Percentiles rank a stretch among this genome's conserved stretches.
phyloP scores from a whole-genome alignment of 2,113 vertebrate species.

The Dicrurus megarhynchus region DNA sequence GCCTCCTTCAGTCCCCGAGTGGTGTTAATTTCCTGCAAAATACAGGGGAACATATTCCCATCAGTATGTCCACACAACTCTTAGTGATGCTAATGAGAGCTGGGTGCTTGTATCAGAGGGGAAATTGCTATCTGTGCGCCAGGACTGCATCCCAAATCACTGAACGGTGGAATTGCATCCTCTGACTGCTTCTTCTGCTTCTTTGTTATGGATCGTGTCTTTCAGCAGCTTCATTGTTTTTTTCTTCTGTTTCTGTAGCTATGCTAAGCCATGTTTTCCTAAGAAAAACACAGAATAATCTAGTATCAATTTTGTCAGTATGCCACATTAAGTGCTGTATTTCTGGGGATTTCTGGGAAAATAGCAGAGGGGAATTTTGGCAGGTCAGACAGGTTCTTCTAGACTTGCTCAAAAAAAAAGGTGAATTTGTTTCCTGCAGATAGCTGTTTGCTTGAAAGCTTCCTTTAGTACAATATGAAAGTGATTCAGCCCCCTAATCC shows the following conservation, averaged over 20 bases:
- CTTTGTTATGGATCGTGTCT: neutral
- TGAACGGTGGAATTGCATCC: neutral
- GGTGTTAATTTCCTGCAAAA: constrained; percentile 59
- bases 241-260: neutral
- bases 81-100: constrained; percentile 50
- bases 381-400: neutral
- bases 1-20: constrained; percentile 37
- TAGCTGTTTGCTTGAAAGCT: constrained; percentile 40
- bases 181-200: neutral
- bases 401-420: constrained; percentile 32
- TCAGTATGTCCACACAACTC: constrained; percentile 14
- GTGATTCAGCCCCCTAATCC: constrained; percentile 33
- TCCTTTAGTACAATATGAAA: constrained; percentile 18
- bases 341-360: constrained; percentile 10
- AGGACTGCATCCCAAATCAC: neutral
- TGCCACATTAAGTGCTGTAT: constrained; percentile 9
- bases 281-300: neutral
- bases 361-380: neutral
- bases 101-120: constrained; percentile 35
- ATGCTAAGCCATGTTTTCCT: neutral
- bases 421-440: constrained; percentile 34
- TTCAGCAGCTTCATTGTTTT: neutral
- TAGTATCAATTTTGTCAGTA: neutral
- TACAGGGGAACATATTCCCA: neutral
- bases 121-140: constrained; percentile 3